Percentiles rank a stretch among this genome's conserved stretches.
Conservation (phyloP, 2,888 invertebrate species). For the Nematopogon swammerdamellus region DNA sequence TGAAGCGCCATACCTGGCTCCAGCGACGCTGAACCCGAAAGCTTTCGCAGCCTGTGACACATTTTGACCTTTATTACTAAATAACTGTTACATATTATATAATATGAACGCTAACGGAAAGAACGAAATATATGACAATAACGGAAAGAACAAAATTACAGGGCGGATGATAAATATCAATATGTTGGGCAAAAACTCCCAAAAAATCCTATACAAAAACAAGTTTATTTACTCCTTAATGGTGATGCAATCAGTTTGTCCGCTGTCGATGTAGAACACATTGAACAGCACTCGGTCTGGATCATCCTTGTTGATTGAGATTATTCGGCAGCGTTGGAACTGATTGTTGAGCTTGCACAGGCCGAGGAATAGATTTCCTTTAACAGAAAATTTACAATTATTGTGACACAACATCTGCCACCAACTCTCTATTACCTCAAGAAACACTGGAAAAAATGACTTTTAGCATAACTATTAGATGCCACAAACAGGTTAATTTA, state of each 20-base stretch:
- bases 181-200: too few relatives aligned
- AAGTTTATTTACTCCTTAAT: slow-evolving; percentile 36
- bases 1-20: slow-evolving; percentile 52
- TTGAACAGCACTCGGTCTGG: slow-evolving; percentile 30
- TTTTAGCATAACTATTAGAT: too few relatives aligned
- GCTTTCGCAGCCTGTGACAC: slow-evolving; percentile 44
- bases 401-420: background rate
- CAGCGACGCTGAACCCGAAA: slow-evolving; percentile 33
- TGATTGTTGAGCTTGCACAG: slow-evolving; percentile 47
- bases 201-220: slow-evolving; percentile 12
- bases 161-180: too few relatives aligned
- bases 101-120: too few relatives aligned
- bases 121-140: too few relatives aligned
- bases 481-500: too few relatives aligned
- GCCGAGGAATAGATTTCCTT: slow-evolving; percentile 63
- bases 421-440: too few relatives aligned
- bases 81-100: too few relatives aligned
- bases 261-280: slow-evolving; percentile 65
- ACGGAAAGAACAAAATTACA: too few relatives aligned
- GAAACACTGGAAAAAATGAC: too few relatives aligned
- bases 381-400: slow-evolving; percentile 8
- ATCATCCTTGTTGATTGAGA: slow-evolving; percentile 24
- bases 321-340: slow-evolving; percentile 67
- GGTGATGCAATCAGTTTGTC: slow-evolving; percentile 45
- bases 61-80: too few relatives aligned